Evolutionary conservation across 2,113 vertebrate genomes (phyloP), one percentile per base, ranked within the genome.

Genomic region (Percina caprodes): DNA sequence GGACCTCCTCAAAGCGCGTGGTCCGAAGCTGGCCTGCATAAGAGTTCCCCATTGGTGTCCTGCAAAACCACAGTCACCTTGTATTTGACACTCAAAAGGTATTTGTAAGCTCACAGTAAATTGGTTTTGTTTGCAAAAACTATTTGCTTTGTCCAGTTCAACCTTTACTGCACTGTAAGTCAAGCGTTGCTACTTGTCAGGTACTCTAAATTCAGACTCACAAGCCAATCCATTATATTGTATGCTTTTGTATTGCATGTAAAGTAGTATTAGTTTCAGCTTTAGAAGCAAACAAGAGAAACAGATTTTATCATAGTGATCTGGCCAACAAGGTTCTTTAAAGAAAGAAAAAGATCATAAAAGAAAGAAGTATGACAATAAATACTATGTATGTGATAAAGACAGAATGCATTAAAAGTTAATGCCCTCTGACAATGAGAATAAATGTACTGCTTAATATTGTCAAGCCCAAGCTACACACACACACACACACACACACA

Each of bases 11-110:
- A 58, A 99, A 99, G 21, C 97, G 96, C 0, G 97, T 97, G 51
- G 95, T 97, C 94, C 96, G 97, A 86, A 97, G 96, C 91, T 99
- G 98, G 30, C 98, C 98, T 0, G 98, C 96, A 0, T 98, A 98
- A 1, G 98, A 97, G 94, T 99, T 99, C 81, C 98, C 98, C 98
- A 99, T 99, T 92, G 94, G 95, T 94, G 79, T 71, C 84, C 89
- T 92, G 83, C 49, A 73, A 69, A 89, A 51, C 84, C 35, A 80
- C 49, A 45, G 19, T 23, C 3, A 39, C 19, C 19, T 61, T 66
- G 12, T 63, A 11, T 48, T 52, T 19, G 54, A 67, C 6, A 59
- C 9, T 39, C 1, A 30, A 42, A 24, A 54, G 14, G 66, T 19
- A 49, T 16, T 13, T 67, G 0, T 21, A 61, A 49, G 8, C 42